Base-by-base conservation (phyloP, 2,113 vertebrate genomes). In the Dasypus novemcinctus region DNA sequence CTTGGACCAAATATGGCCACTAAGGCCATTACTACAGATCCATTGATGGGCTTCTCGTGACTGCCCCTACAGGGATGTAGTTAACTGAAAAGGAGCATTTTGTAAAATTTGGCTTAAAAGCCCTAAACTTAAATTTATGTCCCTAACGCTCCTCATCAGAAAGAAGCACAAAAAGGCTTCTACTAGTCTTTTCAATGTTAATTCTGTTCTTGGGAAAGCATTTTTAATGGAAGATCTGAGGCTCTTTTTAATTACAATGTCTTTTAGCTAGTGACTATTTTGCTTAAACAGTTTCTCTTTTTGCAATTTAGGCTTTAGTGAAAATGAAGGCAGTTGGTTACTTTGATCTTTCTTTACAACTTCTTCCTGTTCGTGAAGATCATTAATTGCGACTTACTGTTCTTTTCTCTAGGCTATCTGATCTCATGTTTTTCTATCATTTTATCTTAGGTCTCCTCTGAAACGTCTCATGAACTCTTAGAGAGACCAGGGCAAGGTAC, bases 261-360 rank as follows among this genome's bases (percentile, higher is more conserved):
- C 31, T 84, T 87, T 31, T 83, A 69, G 54, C 36, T 46, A 85
- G 76, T 59, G 92, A 61, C 59, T 91, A 38, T n/a, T 92, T 78
- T 89, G 82, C n/a, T 89, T 92, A 87, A 83, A 71, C 20, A 63
- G 66, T 87, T 84, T 81, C 75, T 90, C 6, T 75, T 64, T 87
- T 82, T 93, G 27, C 36, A 36, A 69, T 82, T 57, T 85, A 94
- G 96, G 64, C 69, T 91, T 80, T 63, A 74, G 64, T 64, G 83
- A 87, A 87, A 94, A 83, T 95, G 79, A 75, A 95, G 90, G 80
- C 36, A 54, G 43, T 69, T 69, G 75, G 61, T 85, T 92, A 61
- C 76, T 96, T 95, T 93, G 81, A 88, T 95, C 93, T 92, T 78
- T 66, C 3, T n/a, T n/a, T 66, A 76, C 87, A 86, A 93, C 63